Percentiles rank a stretch among this genome's conserved stretches.
Evolutionary conservation across 2,888 invertebrate genomes (phyloP).

Genomic region (Cenopis cana): DNA sequence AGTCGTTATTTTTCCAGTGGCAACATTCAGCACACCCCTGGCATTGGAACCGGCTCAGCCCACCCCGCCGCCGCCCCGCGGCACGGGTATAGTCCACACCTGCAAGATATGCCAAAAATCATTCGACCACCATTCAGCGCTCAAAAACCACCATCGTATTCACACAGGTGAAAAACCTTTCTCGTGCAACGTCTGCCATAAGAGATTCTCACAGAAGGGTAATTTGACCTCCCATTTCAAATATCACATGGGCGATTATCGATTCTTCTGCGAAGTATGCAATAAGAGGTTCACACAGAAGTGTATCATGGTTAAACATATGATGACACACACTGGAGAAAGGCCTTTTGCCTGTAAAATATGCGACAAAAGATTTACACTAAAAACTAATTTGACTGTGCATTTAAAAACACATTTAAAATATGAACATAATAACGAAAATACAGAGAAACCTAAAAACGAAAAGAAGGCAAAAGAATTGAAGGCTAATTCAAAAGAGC

Average conservation of each 20-base stretch:
- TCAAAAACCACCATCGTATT: conserved; percentile 7
- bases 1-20: conserved; percentile 5
- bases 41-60: not conserved
- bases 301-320: conserved; percentile 10
- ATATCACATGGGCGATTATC: conserved; percentile 7
- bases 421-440: conserved; percentile 1
- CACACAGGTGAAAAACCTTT: conserved; percentile 19
- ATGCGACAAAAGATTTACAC: conserved; percentile 10
- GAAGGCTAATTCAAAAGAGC: not conserved
- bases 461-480: not conserved
- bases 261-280: conserved; percentile 14
- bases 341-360: conserved; percentile 10
- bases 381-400: conserved; percentile 11
- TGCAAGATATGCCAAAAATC: conserved; percentile 16
- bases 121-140: conserved; percentile 4
- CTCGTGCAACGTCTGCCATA: conserved; percentile 8
- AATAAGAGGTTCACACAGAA: conserved; percentile 9
- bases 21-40: conserved; percentile 2
- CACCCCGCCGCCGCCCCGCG: not conserved
- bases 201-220: conserved; percentile 6
- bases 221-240: conserved; percentile 12
- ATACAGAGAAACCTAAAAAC: not conserved
- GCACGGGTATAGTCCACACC: not conserved
- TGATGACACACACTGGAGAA: conserved; percentile 18
- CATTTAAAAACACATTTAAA: conserved; percentile 15